Conservation (phyloP, 2,797 vertebrate genomes). For the Enteromius thamalakanensis region DNA sequence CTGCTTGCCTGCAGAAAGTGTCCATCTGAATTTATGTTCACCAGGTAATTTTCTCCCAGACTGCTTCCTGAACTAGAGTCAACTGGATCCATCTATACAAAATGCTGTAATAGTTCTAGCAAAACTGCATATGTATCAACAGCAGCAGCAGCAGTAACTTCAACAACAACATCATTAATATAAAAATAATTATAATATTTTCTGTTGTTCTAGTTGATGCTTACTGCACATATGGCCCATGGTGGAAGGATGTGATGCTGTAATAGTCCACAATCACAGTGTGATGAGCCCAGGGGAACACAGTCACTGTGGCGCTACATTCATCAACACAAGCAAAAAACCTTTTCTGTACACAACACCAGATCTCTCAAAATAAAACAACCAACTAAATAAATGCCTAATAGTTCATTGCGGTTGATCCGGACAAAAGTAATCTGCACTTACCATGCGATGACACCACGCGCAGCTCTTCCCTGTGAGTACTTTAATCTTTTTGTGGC, state of each 20-base stretch:
- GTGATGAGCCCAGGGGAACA: conserved; percentile 64
- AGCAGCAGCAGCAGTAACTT: neutral
- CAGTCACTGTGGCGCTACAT: conserved; percentile 87
- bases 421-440: conserved; percentile 21
- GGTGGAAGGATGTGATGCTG: conserved; percentile 88
- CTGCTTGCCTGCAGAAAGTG: conserved; percentile 74
- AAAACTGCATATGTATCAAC: neutral
- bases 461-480: conserved; percentile 83
- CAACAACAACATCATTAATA: neutral
- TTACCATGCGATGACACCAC: conserved; percentile 89
- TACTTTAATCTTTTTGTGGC: conserved; percentile 88
- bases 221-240: conserved; percentile 83
- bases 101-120: neutral
- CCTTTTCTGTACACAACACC: neutral
- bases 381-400: neutral
- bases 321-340: neutral
- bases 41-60: conserved; percentile 67
- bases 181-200: neutral
- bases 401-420: neutral
- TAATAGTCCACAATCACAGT: conserved; percentile 83
- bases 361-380: conserved; percentile 32
- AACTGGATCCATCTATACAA: conserved; percentile 53
- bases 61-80: neutral
- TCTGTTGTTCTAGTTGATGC: conserved; percentile 56
- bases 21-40: conserved; percentile 76